phyloP scores from a whole-genome alignment of 2,888 invertebrate species.

The Epinotia demarniana region DNA sequence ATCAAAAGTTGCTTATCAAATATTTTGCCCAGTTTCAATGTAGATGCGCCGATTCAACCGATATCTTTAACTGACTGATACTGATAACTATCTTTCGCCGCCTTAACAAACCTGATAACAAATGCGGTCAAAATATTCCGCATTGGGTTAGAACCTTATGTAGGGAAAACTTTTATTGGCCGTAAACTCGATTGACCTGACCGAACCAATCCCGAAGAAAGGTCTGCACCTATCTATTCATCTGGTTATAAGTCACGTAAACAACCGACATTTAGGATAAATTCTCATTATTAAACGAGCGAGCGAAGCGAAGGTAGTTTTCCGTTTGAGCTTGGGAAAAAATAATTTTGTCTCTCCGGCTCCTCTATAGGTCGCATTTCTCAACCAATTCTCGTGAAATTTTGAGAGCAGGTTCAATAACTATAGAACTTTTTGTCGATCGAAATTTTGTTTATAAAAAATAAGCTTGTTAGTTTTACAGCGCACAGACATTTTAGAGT shows the following conservation, averaged over 20 bases:
- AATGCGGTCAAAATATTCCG: conserved; percentile 47
- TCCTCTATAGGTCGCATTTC: no score
- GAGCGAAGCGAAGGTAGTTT: no score
- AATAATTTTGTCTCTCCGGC: no score
- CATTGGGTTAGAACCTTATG: conserved; percentile 60
- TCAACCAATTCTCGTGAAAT: no score
- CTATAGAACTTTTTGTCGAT: no score
- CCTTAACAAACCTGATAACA: conserved; percentile 26
- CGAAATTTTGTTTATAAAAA: no score
- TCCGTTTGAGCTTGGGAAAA: no score
- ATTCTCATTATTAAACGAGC: not conserved
- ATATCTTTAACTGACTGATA: no score
- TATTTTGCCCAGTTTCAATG: not conserved
- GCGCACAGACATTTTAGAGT: no score
- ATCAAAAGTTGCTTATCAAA: not conserved
- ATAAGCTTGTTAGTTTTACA: no score
- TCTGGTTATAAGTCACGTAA: conserved; percentile 13
- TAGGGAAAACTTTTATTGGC: conserved; percentile 70
- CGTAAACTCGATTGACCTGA: conserved; percentile 74
- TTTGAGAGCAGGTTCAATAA: no score
- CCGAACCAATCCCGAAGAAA: conserved; percentile 39
- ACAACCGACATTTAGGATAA: not conserved
- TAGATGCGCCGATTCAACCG: not conserved
- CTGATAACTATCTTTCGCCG: not conserved
- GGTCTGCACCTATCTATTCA: conserved; percentile 31